A percentile compares a stretch with the other conserved stretches of the same genome.
Conservation (phyloP, 2,888 invertebrate species). For the Chouioia cunea region DNA sequence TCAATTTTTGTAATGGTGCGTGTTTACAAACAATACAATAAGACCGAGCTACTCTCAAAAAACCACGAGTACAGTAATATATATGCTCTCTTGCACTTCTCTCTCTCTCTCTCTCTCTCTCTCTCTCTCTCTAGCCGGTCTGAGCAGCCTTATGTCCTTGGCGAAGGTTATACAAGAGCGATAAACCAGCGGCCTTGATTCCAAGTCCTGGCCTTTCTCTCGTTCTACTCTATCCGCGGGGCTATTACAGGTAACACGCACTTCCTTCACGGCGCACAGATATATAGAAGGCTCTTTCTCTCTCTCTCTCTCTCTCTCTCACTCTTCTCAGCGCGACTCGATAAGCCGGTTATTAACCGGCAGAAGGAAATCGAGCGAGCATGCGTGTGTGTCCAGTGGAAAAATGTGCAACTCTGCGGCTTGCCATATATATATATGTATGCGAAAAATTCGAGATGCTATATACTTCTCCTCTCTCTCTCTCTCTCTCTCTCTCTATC, state of each 20-base stretch:
- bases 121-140: conserved; percentile 28
- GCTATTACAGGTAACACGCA: conserved; percentile 47
- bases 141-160: conserved; percentile 44
- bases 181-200: conserved; percentile 50
- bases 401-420: conserved; percentile 3
- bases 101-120: conserved; percentile 47
- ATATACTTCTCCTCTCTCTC: too few species aligned
- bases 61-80: too few species aligned
- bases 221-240: conserved; percentile 1
- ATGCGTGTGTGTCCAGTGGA: neutral
- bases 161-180: conserved; percentile 50
- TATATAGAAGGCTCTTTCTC: conserved; percentile 19
- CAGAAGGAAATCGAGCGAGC: conserved; percentile 46
- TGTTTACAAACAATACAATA: too few species aligned
- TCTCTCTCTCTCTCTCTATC: neutral
- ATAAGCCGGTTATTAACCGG: conserved; percentile 52
- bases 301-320: neutral
- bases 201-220: conserved; percentile 31
- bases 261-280: conserved; percentile 43
- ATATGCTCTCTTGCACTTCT: conserved; percentile 29
- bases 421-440: neutral
- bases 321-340: conserved; percentile 38
- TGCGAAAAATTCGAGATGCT: too few species aligned
- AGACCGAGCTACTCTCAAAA: too few species aligned
- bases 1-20: too few species aligned